Conservation (phyloP, 2,113 vertebrate genomes). For the Osmerus eperlanus region DNA sequence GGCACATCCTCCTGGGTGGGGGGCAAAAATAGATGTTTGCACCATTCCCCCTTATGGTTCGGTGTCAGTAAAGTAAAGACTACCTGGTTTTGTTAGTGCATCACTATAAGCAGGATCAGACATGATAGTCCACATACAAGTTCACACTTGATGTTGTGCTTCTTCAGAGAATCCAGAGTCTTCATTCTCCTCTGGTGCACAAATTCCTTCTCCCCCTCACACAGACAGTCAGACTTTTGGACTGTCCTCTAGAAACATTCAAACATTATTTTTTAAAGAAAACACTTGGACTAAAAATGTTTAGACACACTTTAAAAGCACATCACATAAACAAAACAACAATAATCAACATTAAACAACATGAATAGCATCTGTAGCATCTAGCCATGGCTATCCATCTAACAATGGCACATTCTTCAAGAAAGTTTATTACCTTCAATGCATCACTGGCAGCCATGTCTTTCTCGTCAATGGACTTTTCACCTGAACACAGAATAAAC, state of each 20-base stretch:
- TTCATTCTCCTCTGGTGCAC: conserved; percentile 43
- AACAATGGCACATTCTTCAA: no score
- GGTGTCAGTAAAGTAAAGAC: neutral
- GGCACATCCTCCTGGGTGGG: conserved; percentile 50
- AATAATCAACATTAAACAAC: neutral
- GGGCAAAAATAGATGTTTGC: neutral
- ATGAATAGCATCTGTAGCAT: no score
- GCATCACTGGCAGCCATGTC: no score
- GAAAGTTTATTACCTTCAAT: no score
- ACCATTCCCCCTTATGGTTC: neutral
- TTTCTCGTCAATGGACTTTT: no score
- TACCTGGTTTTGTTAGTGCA: no score
- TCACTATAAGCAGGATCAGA: neutral
- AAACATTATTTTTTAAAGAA: neutral
- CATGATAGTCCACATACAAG: neutral
- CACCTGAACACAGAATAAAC: no score
- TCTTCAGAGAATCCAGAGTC: conserved; percentile 37
- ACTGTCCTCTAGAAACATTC: neutral
- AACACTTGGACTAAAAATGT: no score
- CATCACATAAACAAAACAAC: neutral
- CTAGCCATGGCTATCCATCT: no score
- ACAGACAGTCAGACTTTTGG: conserved; percentile 31
- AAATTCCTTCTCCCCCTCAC: conserved; percentile 45
- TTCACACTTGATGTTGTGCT: neutral
- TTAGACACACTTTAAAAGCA: neutral